Conservation (phyloP, 2,888 invertebrate genomes). For the Micropterix aruncella region DNA sequence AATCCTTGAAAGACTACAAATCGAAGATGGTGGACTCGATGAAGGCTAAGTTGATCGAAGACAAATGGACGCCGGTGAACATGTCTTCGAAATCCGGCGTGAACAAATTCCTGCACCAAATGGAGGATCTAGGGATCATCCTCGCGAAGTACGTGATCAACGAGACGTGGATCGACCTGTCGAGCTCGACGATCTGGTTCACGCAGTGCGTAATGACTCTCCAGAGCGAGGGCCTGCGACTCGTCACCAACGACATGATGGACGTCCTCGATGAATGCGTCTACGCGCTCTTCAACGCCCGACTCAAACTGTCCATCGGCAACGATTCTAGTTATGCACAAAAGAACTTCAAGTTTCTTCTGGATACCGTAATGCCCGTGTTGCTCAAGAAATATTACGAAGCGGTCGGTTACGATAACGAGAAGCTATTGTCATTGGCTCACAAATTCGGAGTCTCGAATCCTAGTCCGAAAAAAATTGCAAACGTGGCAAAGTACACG, state of each 20-base stretch:
- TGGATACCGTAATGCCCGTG: slow-evolving; percentile 48
- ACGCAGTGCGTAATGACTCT: slow-evolving; percentile 60
- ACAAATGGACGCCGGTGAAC: slow-evolving; percentile 75
- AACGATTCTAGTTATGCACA: slow-evolving; percentile 32
- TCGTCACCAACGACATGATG: slow-evolving; percentile 62
- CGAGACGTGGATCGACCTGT: slow-evolving; percentile 56
- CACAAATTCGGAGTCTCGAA: slow-evolving; percentile 39
- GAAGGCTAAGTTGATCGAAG: slow-evolving; percentile 61
- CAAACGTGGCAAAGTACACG: slow-evolving; percentile 52
- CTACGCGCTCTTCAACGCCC: slow-evolving; percentile 57
- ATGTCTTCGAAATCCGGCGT: slow-evolving; percentile 59
- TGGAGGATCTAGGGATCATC: slow-evolving; percentile 53
- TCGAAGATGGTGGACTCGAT: slow-evolving; percentile 75
- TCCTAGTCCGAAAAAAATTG: slow-evolving; percentile 39
- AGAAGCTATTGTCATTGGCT: slow-evolving; percentile 32
- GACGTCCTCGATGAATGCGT: slow-evolving; percentile 59
- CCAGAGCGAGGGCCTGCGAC: slow-evolving; percentile 60
- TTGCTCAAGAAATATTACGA: slow-evolving; percentile 47
- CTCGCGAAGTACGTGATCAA: slow-evolving; percentile 50
- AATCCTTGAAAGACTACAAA: slow-evolving; percentile 62
- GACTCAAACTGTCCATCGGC: slow-evolving; percentile 43
- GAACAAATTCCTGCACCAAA: slow-evolving; percentile 53
- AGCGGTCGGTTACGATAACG: slow-evolving; percentile 43
- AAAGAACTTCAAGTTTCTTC: slow-evolving; percentile 58
- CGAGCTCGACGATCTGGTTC: slow-evolving; percentile 69